Evolutionary conservation across 2,113 vertebrate genomes (phyloP).

Genomic region (Pelvicachromis taeniatus): DNA sequence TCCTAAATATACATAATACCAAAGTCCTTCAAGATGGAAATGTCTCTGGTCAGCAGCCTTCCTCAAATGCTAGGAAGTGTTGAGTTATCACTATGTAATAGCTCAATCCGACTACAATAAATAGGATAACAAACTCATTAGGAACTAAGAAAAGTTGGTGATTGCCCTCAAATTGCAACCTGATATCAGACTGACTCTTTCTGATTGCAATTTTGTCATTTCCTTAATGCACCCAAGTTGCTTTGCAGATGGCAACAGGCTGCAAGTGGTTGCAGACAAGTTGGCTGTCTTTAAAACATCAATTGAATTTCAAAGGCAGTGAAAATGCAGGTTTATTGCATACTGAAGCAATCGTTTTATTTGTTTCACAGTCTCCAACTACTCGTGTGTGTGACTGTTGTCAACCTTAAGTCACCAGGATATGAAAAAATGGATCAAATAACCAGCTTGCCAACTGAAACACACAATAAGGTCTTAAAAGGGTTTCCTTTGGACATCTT

Average conservation of each 20-base stretch:
- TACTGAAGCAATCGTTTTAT: not conserved
- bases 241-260: not conserved
- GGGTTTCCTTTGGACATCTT: not conserved
- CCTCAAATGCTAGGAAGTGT: no score
- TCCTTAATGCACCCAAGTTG: fast-evolving
- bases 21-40: not conserved
- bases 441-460: fast-evolving
- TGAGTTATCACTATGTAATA: not conserved
- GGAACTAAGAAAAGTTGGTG: not conserved
- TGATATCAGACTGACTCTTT: not conserved
- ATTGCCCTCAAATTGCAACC: not conserved
- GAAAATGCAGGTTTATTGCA: not conserved
- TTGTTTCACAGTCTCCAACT: not conserved
- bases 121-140: not conserved
- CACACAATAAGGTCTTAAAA: not conserved
- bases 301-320: not conserved
- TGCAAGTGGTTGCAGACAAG: not conserved
- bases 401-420: not conserved
- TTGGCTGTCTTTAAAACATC: fast-evolving
- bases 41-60: not conserved
- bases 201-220: not conserved
- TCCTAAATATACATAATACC: not conserved
- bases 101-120: no score
- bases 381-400: not conserved
- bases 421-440: fast-evolving